Percentiles rank a stretch among this genome's conserved stretches.
Evolutionary conservation across 2,113 vertebrate genomes (phyloP).

Genomic region (Myrmecophaga tridactyla): DNA sequence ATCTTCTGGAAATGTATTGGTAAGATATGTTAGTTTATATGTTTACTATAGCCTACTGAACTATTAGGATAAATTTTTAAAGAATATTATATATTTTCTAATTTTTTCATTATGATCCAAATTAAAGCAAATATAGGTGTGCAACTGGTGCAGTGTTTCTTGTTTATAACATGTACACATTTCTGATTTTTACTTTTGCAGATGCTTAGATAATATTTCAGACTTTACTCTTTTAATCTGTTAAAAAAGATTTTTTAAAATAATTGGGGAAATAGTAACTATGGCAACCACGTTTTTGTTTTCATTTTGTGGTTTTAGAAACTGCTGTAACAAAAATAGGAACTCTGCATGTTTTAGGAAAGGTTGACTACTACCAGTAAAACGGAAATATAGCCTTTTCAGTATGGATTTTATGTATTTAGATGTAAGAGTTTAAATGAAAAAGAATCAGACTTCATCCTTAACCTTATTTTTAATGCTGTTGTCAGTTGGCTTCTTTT

Average conservation of each 20-base stretch:
- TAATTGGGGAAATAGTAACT: constrained; percentile 23
- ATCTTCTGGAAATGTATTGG: constrained; percentile 84
- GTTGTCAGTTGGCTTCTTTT: constrained; percentile 59
- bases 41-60: constrained; percentile 61
- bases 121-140: neutral
- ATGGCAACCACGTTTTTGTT: constrained; percentile 45
- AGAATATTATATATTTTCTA: neutral
- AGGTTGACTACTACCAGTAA: constrained; percentile 40
- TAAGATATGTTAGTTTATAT: constrained; percentile 83
- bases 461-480: constrained; percentile 53
- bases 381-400: neutral
- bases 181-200: constrained; percentile 51
- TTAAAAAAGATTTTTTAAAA: constrained; percentile 25
- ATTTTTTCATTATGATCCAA: constrained; percentile 18
- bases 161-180: constrained; percentile 29
- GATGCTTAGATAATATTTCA: constrained; percentile 20
- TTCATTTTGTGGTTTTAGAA: constrained; percentile 74
- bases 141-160: neutral
- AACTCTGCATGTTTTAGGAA: constrained; percentile 66
- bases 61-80: constrained; percentile 10
- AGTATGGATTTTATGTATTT: constrained; percentile 54
- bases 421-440: constrained; percentile 11
- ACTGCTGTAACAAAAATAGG: constrained; percentile 69
- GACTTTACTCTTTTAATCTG: constrained; percentile 23
- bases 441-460: constrained; percentile 11